A percentile compares a stretch with the other conserved stretches of the same genome.
These are phyloP conservation scores for Octodon degus DNA, from an alignment of 2,113 vertebrate species.

Conservation along the genomic window DNA sequence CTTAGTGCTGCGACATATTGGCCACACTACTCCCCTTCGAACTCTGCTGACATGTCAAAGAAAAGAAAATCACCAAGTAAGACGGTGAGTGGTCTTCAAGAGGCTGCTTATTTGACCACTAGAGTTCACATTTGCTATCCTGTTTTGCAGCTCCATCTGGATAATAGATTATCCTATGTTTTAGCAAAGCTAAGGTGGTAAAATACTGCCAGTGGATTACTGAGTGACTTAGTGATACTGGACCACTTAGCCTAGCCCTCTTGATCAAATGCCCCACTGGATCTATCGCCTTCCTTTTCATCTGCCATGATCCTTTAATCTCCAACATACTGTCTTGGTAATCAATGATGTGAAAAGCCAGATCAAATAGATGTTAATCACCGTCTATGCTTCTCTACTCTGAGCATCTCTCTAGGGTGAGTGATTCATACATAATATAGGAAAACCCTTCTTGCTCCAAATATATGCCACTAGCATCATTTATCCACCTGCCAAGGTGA, in stretches of 20 bases:
- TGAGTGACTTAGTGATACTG: neutral
- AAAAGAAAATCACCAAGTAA: neutral
- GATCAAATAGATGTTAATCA: neutral
- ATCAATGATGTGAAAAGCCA: neutral
- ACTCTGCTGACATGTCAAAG: neutral
- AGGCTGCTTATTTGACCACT: neutral
- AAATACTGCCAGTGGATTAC: neutral
- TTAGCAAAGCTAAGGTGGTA: neutral
- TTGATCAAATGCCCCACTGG: neutral
- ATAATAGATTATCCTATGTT: neutral
- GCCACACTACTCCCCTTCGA: neutral
- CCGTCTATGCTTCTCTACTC: neutral
- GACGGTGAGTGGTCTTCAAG: neutral
- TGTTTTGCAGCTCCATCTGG: neutral
- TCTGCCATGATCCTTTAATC: neutral
- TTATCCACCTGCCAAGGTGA: neutral
- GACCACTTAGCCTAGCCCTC: neutral
- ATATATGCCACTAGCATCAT: neutral
- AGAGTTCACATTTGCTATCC: neutral
- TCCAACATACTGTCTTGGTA: neutral
- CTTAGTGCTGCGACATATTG: neutral
- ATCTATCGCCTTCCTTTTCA: neutral
- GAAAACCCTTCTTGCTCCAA: neutral
- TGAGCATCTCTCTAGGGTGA: neutral
- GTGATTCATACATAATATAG: neutral